phyloP scores from a whole-genome alignment of 1,140 invertebrate genomes.

The Bicyclus anynana region DNA sequence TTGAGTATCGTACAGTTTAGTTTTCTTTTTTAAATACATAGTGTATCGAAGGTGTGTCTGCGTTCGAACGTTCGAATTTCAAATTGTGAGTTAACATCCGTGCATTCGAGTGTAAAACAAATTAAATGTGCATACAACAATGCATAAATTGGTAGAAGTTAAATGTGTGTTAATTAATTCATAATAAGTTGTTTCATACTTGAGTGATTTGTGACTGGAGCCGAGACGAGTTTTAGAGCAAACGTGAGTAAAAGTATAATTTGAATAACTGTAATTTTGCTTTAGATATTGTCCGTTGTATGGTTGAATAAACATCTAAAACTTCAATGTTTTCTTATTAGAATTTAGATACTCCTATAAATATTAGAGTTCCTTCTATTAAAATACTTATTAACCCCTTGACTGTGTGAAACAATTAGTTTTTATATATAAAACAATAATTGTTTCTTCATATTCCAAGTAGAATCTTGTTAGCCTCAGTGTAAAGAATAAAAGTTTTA shows the following conservation, averaged over 20 bases:
- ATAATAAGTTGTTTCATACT: conserved; percentile 40
- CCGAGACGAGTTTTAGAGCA: conserved; percentile 35
- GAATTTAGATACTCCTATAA: too few relatives aligned
- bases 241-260: conserved; percentile 61
- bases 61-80: conserved; percentile 43
- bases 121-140: conserved; percentile 24
- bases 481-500: too few relatives aligned
- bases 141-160: conserved; percentile 23
- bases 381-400: too few relatives aligned
- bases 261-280: conserved; percentile 50
- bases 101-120: conserved; percentile 59
- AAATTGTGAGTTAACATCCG: conserved; percentile 56
- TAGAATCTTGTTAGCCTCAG: too few relatives aligned
- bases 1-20: not conserved
- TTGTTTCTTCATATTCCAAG: too few relatives aligned
- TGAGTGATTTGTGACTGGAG: conserved; percentile 45
- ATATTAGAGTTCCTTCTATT: too few relatives aligned
- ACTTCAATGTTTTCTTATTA: not conserved
- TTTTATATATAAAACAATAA: too few relatives aligned
- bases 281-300: conserved; percentile 29
- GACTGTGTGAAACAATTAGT: too few relatives aligned
- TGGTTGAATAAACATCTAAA: conserved; percentile 35
- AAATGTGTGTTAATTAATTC: conserved; percentile 25
- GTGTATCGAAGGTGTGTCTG: conserved; percentile 45
- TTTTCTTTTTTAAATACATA: conserved; percentile 1